Conservation (phyloP, 2,113 vertebrate species). For the Ophthalmolycus amberensis region DNA sequence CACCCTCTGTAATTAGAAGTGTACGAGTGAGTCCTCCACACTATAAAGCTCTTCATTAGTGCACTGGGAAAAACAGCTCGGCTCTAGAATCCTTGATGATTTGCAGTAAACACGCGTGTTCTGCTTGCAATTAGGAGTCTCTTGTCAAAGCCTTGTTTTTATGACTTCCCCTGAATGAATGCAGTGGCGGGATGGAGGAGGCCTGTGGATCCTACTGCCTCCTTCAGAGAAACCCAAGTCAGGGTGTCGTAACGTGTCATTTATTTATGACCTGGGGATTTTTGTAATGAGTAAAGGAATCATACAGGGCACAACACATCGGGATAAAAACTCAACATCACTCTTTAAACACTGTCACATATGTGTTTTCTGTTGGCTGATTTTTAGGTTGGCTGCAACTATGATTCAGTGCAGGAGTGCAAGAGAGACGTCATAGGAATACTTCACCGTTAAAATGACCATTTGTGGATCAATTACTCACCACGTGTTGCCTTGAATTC, state of each 20-base stretch:
- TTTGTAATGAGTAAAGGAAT: constrained; percentile 1
- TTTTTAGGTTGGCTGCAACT: background rate
- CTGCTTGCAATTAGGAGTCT: constrained; percentile 72
- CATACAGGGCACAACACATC: background rate
- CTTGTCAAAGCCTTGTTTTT: constrained; percentile 67
- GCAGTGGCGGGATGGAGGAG: constrained; percentile 32
- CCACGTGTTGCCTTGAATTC: no score
- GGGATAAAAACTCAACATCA: background rate
- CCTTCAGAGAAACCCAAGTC: constrained; percentile 20
- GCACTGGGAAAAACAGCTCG: constrained; percentile 37
- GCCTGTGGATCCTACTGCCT: background rate
- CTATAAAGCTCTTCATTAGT: constrained; percentile 69
- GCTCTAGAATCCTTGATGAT: constrained; percentile 56
- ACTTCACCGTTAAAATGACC: background rate
- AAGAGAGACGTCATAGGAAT: no score
- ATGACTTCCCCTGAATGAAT: constrained; percentile 65
- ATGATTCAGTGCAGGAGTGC: background rate
- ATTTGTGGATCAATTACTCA: background rate
- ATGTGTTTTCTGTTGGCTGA: background rate
- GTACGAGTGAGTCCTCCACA: constrained; percentile 26
- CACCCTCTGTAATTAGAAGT: constrained; percentile 33
- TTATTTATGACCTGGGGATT: constrained; percentile 12
- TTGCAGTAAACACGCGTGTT: constrained; percentile 72
- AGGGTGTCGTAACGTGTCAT: constrained; percentile 19
- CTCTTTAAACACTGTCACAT: background rate